Evolutionary conservation across 2,888 invertebrate species (phyloP), one percentile per base, ranked within the genome.

Genomic region (Cerceris rybyensis): DNA sequence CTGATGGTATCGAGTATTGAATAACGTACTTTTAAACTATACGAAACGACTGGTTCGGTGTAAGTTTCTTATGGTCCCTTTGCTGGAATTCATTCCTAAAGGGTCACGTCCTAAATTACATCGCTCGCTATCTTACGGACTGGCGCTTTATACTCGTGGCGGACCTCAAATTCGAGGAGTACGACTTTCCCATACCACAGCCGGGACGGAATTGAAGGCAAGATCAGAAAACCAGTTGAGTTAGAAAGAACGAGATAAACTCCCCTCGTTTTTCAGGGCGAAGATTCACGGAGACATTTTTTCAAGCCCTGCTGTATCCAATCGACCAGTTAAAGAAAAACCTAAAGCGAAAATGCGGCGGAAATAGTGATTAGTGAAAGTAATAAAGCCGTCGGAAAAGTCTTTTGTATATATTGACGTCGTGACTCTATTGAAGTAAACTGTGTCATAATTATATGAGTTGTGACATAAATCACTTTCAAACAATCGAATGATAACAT

Each of bases 211-310:
- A 46, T 63, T 43, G 55, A 39, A 28, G 39, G 57, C 17, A 66
- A 61, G 55, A 58, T 43, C 17, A 14, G 46, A 41, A 60, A 60
- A 16, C 50, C 50, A 67, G 73, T 66, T 9, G 66, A 70, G 39
- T 72, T 61, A 63, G 55, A 28, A 14, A 43, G 43, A 67, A 57
- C 43, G 43, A 49, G 46, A 60, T 52, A 59, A 67, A 43, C 46
- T 49, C 46, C 54, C 41, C 17, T 50, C 57, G 49, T 46, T 7
- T 41, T 50, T 43, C 28, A 28, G 39, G 16, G 39, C n/a, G 50
- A 63, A 50, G 63, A 74, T 74, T 63, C 46, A 50, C 63, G 17
- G 39, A 46, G 13, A 68, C 67, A 63, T 57, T 59, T 68, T 73
- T 58, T 41, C 46, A 16, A 55, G 75, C 63, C 61, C 75, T 68